Percentiles rank a stretch among this genome's conserved stretches.
These are phyloP conservation scores for Mamestra brassicae DNA, from an alignment of 2,888 invertebrate species.

Conservation along the genomic window DNA sequence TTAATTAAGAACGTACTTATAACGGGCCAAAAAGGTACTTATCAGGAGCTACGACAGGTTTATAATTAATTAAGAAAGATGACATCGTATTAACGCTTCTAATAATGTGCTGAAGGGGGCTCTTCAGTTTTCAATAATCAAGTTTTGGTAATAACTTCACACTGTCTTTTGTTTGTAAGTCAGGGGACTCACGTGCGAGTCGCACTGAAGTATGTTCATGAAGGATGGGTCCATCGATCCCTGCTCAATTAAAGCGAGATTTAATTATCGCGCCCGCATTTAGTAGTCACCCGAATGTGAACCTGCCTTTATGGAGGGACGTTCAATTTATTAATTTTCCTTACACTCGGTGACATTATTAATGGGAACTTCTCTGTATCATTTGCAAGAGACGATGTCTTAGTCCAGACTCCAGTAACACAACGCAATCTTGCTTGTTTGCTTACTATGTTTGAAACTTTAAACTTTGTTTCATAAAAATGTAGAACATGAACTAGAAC, in stretches of 20 bases:
- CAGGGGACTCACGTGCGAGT: conserved; percentile 45
- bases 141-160: conserved; percentile 16
- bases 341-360: conserved; percentile 37
- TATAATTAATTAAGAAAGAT: conserved; percentile 46
- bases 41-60: conserved; percentile 37
- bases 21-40: conserved; percentile 8
- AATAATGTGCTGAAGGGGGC: conserved; percentile 19
- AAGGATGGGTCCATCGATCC: conserved; percentile 67
- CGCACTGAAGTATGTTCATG: conserved; percentile 59
- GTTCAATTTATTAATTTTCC: conserved; percentile 67
- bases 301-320: conserved; percentile 61
- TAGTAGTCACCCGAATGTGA: conserved; percentile 62
- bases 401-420: conserved; percentile 21
- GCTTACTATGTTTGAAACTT: background rate
- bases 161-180: conserved; percentile 32
- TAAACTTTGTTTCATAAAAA: conserved; percentile 3
- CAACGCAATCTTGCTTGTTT: conserved; percentile 15
- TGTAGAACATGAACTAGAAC: background rate
- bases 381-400: background rate
- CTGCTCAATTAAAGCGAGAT: conserved; percentile 76
- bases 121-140: conserved; percentile 10
- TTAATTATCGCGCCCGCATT: conserved; percentile 77
- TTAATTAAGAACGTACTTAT: conserved; percentile 44
- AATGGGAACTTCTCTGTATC: conserved; percentile 25
- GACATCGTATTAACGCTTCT: conserved; percentile 34